Conservation (phyloP, 2,888 invertebrate species). For the Mystacides longicornis region DNA sequence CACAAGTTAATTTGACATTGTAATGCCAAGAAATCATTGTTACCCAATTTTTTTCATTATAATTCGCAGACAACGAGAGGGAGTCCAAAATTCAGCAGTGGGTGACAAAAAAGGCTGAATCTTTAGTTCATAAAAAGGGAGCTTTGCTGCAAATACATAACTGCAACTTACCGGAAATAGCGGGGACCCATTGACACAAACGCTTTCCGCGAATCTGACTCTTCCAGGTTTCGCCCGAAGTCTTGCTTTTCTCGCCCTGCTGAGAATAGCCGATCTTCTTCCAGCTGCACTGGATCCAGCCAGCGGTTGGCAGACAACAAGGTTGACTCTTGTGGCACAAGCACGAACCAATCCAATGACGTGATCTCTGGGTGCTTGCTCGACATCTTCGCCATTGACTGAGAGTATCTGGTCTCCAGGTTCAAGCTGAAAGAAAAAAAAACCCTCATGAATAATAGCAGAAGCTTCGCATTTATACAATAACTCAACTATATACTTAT, state of each 20-base stretch:
- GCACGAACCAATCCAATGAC: slow-evolving; percentile 83
- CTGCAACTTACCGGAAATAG: slow-evolving; percentile 60
- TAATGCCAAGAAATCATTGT: too few species aligned
- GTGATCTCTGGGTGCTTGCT: slow-evolving; percentile 75
- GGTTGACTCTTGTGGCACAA: slow-evolving; percentile 64
- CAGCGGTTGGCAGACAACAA: slow-evolving; percentile 76
- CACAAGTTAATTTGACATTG: too few species aligned
- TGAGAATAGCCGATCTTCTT: slow-evolving; percentile 75
- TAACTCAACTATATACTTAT: too few species aligned
- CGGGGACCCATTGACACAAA: slow-evolving; percentile 77
- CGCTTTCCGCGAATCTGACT: slow-evolving; percentile 84
- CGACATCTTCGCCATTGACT: slow-evolving; percentile 88
- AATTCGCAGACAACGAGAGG: too few species aligned
- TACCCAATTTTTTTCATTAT: too few species aligned
- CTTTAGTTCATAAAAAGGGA: background rate
- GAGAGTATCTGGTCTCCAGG: slow-evolving; percentile 87
- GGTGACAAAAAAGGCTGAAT: background rate
- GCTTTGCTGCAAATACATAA: background rate
- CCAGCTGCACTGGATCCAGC: slow-evolving; percentile 45
- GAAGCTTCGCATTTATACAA: too few species aligned
- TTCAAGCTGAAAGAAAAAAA: slow-evolving; percentile 50
- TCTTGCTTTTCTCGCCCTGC: slow-evolving; percentile 80
- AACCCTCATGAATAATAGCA: too few species aligned
- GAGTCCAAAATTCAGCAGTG: background rate
- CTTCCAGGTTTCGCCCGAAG: slow-evolving; percentile 73